These are phyloP conservation scores for Pleuronectes platessa DNA, from an alignment of 2,113 vertebrate species.

Conservation along the genomic window DNA sequence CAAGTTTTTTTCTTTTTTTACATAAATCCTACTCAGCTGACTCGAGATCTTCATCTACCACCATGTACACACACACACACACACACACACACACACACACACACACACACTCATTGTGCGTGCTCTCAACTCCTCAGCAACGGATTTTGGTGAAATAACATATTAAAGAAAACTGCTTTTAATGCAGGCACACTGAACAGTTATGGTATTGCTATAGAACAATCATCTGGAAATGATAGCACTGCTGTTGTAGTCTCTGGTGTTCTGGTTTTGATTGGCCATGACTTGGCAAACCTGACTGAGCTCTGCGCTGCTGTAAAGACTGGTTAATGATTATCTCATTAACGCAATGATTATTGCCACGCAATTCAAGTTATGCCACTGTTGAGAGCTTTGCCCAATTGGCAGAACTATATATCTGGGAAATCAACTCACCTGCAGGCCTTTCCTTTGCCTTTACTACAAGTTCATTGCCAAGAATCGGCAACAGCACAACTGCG, in stretches of 20 bases:
- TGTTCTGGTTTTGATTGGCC: background rate
- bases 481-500: background rate
- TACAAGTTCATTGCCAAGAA: background rate
- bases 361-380: slow-evolving; percentile 3
- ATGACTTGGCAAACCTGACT: background rate
- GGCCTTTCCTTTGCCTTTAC: background rate
- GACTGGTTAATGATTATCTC: background rate
- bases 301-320: background rate
- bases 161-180: too few relatives aligned
- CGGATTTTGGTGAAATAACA: too few relatives aligned
- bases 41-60: too few relatives aligned
- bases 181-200: background rate
- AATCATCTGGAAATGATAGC: background rate
- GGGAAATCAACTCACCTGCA: background rate
- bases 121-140: background rate
- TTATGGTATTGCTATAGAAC: background rate
- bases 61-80: too few relatives aligned
- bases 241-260: background rate
- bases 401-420: slow-evolving; percentile 18
- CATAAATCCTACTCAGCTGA: background rate
- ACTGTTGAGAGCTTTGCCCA: slow-evolving; percentile 4
- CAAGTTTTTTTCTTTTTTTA: too few relatives aligned
- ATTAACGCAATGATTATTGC: background rate
- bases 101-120: too few relatives aligned
- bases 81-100: too few relatives aligned